These are phyloP conservation scores for Ianthella basta DNA, from an alignment of 37 sponge, comb jelly and placozoan genomes.

Conservation along the genomic window DNA sequence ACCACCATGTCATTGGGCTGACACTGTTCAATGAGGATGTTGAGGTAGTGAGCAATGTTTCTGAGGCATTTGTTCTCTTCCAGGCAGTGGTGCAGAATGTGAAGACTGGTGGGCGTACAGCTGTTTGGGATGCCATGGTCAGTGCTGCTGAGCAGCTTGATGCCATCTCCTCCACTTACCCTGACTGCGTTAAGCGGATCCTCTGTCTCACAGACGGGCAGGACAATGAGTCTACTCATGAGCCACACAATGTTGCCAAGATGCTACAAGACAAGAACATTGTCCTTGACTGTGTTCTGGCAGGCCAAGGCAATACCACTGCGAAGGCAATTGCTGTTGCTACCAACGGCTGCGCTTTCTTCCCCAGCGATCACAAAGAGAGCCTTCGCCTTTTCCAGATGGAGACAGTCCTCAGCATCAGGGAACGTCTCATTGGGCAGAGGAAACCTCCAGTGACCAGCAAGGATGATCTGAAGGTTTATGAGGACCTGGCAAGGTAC, in stretches of 20 bases:
- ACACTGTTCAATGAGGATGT: neutral
- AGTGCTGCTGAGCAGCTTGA: neutral
- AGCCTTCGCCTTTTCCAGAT: slow-evolving; percentile 46
- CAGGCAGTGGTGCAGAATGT: neutral
- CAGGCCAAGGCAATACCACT: slow-evolving; percentile 13
- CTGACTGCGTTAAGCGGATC: neutral
- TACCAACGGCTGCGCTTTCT: slow-evolving; percentile 37
- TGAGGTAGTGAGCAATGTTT: neutral
- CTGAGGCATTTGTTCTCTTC: neutral
- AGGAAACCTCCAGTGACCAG: neutral
- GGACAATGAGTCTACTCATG: slow-evolving; percentile 9
- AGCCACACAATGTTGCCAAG: slow-evolving; percentile 3
- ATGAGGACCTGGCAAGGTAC: neutral
- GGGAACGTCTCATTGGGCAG: neutral
- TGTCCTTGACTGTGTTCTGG: slow-evolving; percentile 26
- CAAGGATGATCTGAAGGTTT: neutral
- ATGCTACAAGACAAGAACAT: slow-evolving; percentile 6
- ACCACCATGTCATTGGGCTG: slow-evolving; percentile 19
- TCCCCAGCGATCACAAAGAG: slow-evolving; percentile 33
- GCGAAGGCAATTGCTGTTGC: slow-evolving; percentile 34
- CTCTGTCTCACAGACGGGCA: neutral
- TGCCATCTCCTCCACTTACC: neutral
- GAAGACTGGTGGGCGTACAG: neutral
- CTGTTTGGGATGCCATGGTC: neutral
- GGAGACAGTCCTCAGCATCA: slow-evolving; percentile 33